phyloP scores from a whole-genome alignment of 2,113 vertebrate species.

The Podilymbus podiceps region DNA sequence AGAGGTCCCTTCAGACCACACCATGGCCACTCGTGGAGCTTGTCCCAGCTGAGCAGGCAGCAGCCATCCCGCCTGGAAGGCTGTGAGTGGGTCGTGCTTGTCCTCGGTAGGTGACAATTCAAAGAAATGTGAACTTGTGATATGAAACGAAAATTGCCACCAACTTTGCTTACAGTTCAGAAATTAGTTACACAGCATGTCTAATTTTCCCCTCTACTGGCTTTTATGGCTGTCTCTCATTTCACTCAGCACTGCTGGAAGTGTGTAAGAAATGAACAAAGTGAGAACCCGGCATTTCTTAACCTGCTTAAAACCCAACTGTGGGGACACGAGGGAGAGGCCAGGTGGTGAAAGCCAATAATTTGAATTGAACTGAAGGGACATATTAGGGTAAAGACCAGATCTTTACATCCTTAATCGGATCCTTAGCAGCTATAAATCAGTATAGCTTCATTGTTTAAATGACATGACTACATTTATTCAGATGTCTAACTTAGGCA shows the following conservation, averaged over 20 bases:
- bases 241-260: constrained; percentile 5
- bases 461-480: background rate
- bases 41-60: background rate
- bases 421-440: background rate
- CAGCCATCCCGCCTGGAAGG: background rate
- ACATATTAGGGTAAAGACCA: background rate
- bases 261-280: background rate
- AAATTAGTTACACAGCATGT: constrained; percentile 38
- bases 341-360: background rate
- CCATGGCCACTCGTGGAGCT: background rate
- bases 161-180: constrained; percentile 29
- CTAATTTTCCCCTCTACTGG: constrained; percentile 31
- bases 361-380: background rate
- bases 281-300: background rate
- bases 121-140: background rate
- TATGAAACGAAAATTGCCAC: background rate
- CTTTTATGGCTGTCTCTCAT: background rate
- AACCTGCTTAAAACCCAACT: background rate
- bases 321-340: background rate
- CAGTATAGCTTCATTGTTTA: background rate
- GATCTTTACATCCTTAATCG: background rate
- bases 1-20: background rate
- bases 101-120: background rate
- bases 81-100: background rate
- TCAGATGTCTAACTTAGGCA: background rate